Base-by-base conservation (phyloP, 2,888 invertebrate species). In the Selenia dentaria region DNA sequence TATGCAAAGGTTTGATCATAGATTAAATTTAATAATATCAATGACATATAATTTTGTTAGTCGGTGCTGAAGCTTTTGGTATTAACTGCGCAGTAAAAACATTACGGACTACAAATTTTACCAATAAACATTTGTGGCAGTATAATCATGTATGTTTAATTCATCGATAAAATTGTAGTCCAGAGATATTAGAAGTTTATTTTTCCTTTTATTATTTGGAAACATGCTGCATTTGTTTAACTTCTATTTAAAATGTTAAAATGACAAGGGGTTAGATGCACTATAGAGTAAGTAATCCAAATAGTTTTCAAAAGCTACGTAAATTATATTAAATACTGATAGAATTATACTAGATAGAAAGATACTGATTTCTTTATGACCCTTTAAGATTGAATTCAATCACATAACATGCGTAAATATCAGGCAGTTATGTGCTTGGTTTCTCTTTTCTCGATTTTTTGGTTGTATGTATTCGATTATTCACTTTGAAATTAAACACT, bases 401-500 rank as follows among this genome's bases (percentile, higher is more conserved):
- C 49, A 36, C 32, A 42, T 37, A 53, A 40, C 37, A 39, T 22
- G 9, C 39, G 42, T 31, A 12, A 34, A 42, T 12, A 28, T 36
- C 34, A 36, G 11, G 32, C 18, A 51, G 40, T 24, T 51, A 51
- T 40, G 47, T 29, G 37, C 20, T 47, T 42, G 32, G 20, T 33
- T 25, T 28, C 6, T 24, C 10, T 11, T 37, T 13, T 26, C n/a
- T 10, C n/a, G 4, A 16, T 16, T 16, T n/a, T n/a, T n/a, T n/a
- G n/a, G n/a, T n/a, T n/a, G n/a, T n/a, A 11, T 26, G n/a, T 11
- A 35, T 39, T 39, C 32, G 49, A 63, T 69, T 69, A 68, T 62
- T 68, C 44, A 67, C 67, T 62, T 58, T 50, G 16, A 50, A 77
- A 85, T 86, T 88, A 86, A 80, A 83, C 78, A 86, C 83, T 78